Base-by-base conservation (phyloP, 2,888 invertebrate genomes). In the Diarsia dahlii region DNA sequence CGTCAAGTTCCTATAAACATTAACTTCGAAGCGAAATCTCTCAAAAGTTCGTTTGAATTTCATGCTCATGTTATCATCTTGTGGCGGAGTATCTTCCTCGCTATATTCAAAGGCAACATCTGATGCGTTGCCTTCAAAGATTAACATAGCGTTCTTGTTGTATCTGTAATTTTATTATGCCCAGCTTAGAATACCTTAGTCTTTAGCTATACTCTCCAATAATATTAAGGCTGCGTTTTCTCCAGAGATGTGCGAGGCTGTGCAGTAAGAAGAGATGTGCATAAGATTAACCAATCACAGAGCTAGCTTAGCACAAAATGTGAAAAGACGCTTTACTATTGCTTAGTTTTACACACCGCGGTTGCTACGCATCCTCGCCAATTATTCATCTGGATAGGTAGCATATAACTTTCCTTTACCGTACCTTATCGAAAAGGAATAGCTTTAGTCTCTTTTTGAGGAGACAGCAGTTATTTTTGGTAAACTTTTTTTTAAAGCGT, bases 41-140 rank as follows among this genome's bases (percentile, higher is more conserved):
- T 75, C 75, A 39, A 84, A 84, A 2, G 86, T 86, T 5, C 60
- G 39, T 63, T 73, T 84, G 45, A 86, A 83, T 48, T 76, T 84
- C 50, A 34, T 69, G 62, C 66, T 60, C n/a, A 76, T 71, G 12
- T 75, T 73, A 13, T 79, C 68, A 39, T 18, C 28, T 2, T 69
- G 60, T 0, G 66, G 60, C 8, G 12, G n/a, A 66, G 54, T 20
- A 3, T 68, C 73, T 13, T 73, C 64, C 2, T 67, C 58, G 20
- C 10, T 45, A 23, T 56, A 20, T 20, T 71, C 60, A 12, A 62
- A 71, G 8, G 56, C 64, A 54, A 69, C 15, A 10, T 84, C 70
- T 28, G 86, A 73, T 5, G 72, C 71, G 23, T 79, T 86, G 6
- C 84, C 86, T 56, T 83, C 82, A 69, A 84, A 84, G 45, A 84